A percentile compares a stretch with the other conserved stretches of the same genome.
These are phyloP conservation scores for Electrophaes corylata DNA, from an alignment of 2,888 invertebrate genomes.

Conservation along the genomic window DNA sequence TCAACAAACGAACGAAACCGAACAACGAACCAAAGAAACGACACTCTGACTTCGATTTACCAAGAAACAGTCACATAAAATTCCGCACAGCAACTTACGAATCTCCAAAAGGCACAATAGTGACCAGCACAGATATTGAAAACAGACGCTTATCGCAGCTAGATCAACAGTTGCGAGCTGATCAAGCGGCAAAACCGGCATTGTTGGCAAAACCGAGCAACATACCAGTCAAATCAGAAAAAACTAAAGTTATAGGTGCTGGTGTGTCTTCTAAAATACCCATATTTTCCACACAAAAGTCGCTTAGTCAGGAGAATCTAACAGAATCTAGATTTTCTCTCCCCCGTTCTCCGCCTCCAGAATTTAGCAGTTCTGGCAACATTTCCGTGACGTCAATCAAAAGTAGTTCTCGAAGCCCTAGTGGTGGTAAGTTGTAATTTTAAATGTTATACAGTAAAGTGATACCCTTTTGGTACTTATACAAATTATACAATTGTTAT, in stretches of 20 bases:
- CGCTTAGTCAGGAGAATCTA: conserved; percentile 77
- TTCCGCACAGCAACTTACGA: conserved; percentile 87
- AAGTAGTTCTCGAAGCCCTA: conserved; percentile 83
- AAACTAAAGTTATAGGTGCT: conserved; percentile 44
- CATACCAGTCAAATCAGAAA: conserved; percentile 73
- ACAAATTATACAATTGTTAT: conserved; percentile 39
- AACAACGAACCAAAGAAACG: conserved; percentile 78
- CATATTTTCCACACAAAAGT: conserved; percentile 78
- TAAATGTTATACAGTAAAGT: conserved; percentile 19
- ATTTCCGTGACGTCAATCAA: conserved; percentile 86
- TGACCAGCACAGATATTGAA: conserved; percentile 78
- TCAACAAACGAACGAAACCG: conserved; percentile 69
- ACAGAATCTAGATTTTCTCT: conserved; percentile 69
- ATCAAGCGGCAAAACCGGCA: conserved; percentile 63
- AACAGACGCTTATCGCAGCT: conserved; percentile 84
- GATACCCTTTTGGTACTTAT: conserved; percentile 39
- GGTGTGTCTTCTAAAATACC: conserved; percentile 80
- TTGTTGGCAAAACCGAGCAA: conserved; percentile 76
- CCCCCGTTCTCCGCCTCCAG: conserved; percentile 71
- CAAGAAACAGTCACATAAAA: conserved; percentile 84
- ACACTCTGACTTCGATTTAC: conserved; percentile 80
- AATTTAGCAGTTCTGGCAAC: conserved; percentile 72
- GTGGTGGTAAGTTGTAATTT: conserved; percentile 67
- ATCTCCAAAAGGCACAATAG: conserved; percentile 82
- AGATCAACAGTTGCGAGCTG: conserved; percentile 73